phyloP scores from a whole-genome alignment of 2,113 vertebrate species.

The Mesocricetus auratus region DNA sequence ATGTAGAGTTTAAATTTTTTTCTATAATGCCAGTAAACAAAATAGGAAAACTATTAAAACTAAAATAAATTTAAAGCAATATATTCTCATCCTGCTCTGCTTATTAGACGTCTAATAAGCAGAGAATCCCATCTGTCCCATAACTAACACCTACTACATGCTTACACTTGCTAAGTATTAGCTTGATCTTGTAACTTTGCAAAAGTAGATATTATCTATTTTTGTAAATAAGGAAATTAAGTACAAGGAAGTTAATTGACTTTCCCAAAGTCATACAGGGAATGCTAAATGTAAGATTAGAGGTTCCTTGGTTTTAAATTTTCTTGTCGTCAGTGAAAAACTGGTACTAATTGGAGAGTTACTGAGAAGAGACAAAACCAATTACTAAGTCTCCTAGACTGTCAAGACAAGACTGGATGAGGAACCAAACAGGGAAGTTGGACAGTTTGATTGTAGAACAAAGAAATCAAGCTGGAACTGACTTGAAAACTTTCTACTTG shows the following conservation, averaged over 20 bases:
- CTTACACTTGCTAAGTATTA: neutral
- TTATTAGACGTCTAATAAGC: neutral
- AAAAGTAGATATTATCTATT: constrained; percentile 29
- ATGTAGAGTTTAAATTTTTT: constrained; percentile 1
- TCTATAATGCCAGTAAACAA: constrained; percentile 33
- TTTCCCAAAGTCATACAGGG: neutral
- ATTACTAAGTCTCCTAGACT: neutral
- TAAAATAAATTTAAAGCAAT: constrained; percentile 38
- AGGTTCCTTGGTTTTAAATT: constrained; percentile 8
- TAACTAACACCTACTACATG: neutral
- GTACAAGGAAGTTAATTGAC: neutral
- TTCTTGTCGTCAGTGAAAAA: neutral
- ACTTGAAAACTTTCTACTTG: neutral
- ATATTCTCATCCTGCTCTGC: neutral
- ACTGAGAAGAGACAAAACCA: neutral
- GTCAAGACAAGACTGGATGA: neutral
- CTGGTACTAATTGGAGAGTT: neutral
- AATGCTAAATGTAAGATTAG: neutral
- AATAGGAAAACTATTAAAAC: constrained; percentile 40
- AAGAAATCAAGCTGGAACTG: neutral
- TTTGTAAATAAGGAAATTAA: constrained; percentile 53
- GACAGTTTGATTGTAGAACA: neutral
- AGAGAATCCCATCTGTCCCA: neutral
- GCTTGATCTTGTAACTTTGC: constrained; percentile 20
- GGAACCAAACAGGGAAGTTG: neutral